phyloP scores from a whole-genome alignment of 2,797 vertebrate genomes.

The Dallia pectoralis region DNA sequence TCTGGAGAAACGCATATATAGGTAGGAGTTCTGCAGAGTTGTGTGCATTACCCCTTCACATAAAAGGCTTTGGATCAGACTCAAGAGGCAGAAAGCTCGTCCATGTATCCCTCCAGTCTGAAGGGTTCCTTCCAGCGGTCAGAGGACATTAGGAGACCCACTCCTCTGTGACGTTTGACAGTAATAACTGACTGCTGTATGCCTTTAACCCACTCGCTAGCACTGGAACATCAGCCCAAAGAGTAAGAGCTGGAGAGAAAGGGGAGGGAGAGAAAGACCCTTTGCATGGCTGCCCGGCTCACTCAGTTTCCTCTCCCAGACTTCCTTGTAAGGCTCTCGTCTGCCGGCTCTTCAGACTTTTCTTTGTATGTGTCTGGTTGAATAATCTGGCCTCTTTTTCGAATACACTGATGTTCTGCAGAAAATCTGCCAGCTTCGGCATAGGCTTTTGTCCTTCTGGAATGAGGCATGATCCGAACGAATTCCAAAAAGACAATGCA shows the following conservation, averaged over 20 bases:
- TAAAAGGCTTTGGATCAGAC: background rate
- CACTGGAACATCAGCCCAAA: conserved; percentile 11
- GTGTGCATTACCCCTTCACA: background rate
- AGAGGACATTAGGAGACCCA: background rate
- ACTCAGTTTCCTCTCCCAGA: conserved; percentile 28
- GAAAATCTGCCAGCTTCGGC: conserved; percentile 27
- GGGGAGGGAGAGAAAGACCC: background rate
- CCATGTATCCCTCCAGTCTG: background rate
- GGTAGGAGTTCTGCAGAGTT: background rate
- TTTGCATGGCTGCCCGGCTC: conserved; percentile 32
- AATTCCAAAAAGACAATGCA: conserved; percentile 16
- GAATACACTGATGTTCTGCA: conserved; percentile 16
- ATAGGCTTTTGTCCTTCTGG: conserved; percentile 20
- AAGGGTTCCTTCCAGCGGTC: conserved; percentile 10
- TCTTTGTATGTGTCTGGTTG: background rate
- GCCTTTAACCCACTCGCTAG: conserved; percentile 7
- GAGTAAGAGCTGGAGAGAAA: conserved; percentile 8
- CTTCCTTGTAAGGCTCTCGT: conserved; percentile 55
- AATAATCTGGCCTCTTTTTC: conserved; percentile 5
- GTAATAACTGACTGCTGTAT: conserved; percentile 17
- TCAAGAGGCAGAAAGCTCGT: background rate
- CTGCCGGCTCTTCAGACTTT: conserved; percentile 15
- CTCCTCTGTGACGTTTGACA: conserved; percentile 21
- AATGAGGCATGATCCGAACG: conserved; percentile 30
- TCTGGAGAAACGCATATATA: background rate